Base-by-base conservation (phyloP, 2,797 vertebrate species). In the Aplochiton taeniatus region DNA sequence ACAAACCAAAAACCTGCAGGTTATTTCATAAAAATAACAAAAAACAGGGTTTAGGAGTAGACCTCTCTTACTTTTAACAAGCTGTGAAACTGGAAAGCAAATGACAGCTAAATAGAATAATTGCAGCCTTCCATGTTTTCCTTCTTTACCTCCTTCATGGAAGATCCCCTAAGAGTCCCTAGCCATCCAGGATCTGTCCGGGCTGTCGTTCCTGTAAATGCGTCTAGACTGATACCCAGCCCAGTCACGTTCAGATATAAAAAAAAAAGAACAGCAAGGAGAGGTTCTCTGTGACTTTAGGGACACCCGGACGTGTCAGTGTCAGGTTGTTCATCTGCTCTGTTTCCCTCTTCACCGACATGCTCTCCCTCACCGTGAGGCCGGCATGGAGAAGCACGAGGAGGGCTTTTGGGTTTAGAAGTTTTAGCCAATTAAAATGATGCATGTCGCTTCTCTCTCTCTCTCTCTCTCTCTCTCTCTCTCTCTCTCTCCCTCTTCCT, bases 141-240 rank as follows among this genome's bases (percentile, higher is more conserved):
- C 20, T 60, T 64, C 66, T 69, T 54, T 70, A 54, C 68, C 58
- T 52, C 49, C 68, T 54, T 77, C 17, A 77, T 77, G 71, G 75
- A 76, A 72, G 17, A 65, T 66, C 60, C 20, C 61, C 55, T 62
- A 71, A 55, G 75, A 73, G 58, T 77, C 59, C 59, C 67, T 50
- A 65, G 62, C 75, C 61, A 68, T 65, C 20, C 52, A 68, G 57
- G 69, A 8, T 64, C 49, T 57, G n/a, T 52, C 12, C 66, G 66
- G 74, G 62, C 18, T 45, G 50, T 69, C 16, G 48, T 63, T 45
- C 56, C 8, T 73, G 71, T 46, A 65, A 78, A 70, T 67, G 18
- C 31, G 10, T 55, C 61, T 13, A 64, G 55, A 42, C 42, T 47
- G 53, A 20, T 18, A 54, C 49, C 9, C 58, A 57, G 4, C 50